Evolutionary conservation across 2,113 vertebrate genomes (phyloP), one percentile per base, ranked within the genome.

Genomic region (Psilopogon haemacephalus): DNA sequence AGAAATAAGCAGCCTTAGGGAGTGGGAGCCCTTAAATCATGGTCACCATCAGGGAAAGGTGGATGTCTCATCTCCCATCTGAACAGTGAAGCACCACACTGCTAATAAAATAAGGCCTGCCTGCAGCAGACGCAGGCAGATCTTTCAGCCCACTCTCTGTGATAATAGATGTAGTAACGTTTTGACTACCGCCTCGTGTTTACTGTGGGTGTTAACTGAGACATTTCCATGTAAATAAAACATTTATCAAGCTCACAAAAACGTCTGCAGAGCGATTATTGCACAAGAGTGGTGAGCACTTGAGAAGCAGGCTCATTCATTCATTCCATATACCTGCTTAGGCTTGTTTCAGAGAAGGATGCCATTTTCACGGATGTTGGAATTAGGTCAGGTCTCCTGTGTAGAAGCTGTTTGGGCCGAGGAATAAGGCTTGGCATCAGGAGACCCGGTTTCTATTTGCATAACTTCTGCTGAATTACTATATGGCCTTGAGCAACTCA

Each of bases 181-280:
- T 95, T 92, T 95, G 95, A 94, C 95, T 97, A 89, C 86, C 48
- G 69, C 77, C 84, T 95, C 15, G 16, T 95, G 86, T 95, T 96
- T 95, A 91, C 62, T 93, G 95, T 96, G 94, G 94, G 93, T 74
- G 91, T 94, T 92, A 94, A 88, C 92, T 7, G 64, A 96, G 95
- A 97, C 60, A 75, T 95, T 96, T 92, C 90, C 91, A 89, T 92
- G 84, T 95, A 96, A 96, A 95, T 85, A 96, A 93, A 95, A 86
- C 74, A 89, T 95, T 96, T 83, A 90, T 94, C 86, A 89, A 82
- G 64, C 80, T 94, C 83, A 76, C 70, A 84, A 76, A 96, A 92
- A 80, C 3, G 76, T 90, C 91, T 93, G 80, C 60, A 46, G 76
- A 94, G 86, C 70, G 95, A 92, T 94, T 90, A 95, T 95, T 94